phyloP scores from a whole-genome alignment of 1,140 invertebrate species.

The Cataglyphis hispanica region DNA sequence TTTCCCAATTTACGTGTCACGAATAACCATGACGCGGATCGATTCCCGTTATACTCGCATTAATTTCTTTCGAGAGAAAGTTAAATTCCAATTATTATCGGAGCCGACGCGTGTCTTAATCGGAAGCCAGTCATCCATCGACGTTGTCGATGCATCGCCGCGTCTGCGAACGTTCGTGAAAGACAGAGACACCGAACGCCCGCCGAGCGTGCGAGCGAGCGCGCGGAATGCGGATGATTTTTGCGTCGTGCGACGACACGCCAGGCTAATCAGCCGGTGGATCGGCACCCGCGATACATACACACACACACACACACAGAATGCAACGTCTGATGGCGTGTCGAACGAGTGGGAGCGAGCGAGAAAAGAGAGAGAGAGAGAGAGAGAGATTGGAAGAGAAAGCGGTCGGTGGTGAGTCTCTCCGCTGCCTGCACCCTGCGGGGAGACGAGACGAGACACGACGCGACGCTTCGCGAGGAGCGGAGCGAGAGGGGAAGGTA shows the following conservation, averaged over 20 bases:
- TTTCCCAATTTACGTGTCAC: neutral
- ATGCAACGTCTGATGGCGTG: conserved; percentile 9
- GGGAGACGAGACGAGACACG: conserved; percentile 63
- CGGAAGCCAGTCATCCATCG: neutral
- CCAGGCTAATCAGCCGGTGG: conserved; percentile 70
- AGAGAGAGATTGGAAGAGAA: conserved; percentile 53
- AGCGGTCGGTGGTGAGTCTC: conserved; percentile 51
- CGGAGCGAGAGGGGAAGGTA: conserved; percentile 49
- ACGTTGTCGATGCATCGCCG: neutral
- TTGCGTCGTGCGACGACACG: conserved; percentile 71
- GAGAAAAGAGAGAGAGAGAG: conserved; percentile 55
- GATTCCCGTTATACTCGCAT: neutral
- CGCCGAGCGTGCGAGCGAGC: conserved; percentile 10
- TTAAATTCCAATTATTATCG: neutral
- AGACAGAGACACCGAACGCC: neutral
- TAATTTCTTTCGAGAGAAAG: neutral
- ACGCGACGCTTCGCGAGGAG: conserved; percentile 39
- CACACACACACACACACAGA: neutral
- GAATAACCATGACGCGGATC: neutral
- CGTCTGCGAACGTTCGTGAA: neutral
- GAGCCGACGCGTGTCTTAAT: neutral
- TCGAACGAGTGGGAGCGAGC: neutral
- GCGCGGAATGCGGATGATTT: conserved; percentile 67
- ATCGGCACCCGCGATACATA: conserved; percentile 39
- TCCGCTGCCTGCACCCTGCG: conserved; percentile 49